These are phyloP conservation scores for Mnemiopsis leidyi DNA, from an alignment of 37 sponge, comb jelly and placozoan species.

Conservation along the genomic window DNA sequence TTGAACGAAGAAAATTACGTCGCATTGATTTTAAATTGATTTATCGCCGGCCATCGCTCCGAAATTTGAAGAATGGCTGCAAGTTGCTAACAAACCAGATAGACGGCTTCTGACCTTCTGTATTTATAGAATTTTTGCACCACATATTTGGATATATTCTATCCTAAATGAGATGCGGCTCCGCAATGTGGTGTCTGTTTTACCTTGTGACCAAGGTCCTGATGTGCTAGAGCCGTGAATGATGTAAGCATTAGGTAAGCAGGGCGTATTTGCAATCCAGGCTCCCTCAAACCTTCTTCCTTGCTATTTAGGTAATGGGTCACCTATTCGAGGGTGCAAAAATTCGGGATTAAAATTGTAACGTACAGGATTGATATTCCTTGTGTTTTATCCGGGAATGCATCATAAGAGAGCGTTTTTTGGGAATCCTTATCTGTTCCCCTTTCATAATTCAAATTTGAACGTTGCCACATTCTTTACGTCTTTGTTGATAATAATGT, in stretches of 20 bases:
- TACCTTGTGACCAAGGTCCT: too few relatives aligned
- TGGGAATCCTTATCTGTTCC: neutral
- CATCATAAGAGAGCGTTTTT: neutral
- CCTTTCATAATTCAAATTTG: neutral
- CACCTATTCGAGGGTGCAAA: neutral
- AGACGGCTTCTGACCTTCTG: neutral
- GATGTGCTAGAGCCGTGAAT: neutral
- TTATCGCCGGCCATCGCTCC: neutral
- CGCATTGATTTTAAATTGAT: neutral
- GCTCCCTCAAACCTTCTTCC: neutral
- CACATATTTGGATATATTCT: too few relatives aligned
- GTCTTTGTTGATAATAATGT: neutral
- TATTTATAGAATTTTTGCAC: neutral
- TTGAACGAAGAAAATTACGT: neutral
- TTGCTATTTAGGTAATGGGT: too few relatives aligned
- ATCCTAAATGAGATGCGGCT: neutral
- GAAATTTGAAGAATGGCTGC: neutral
- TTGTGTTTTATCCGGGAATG: neutral
- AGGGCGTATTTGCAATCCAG: neutral
- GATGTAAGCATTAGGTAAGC: neutral
- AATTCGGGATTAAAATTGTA: neutral
- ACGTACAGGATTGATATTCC: too few relatives aligned
- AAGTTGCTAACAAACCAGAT: neutral
- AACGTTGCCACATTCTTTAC: neutral
- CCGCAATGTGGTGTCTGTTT: neutral